phyloP scores from a whole-genome alignment of 2,888 invertebrate genomes.

The Oscheius sp. region DNA sequence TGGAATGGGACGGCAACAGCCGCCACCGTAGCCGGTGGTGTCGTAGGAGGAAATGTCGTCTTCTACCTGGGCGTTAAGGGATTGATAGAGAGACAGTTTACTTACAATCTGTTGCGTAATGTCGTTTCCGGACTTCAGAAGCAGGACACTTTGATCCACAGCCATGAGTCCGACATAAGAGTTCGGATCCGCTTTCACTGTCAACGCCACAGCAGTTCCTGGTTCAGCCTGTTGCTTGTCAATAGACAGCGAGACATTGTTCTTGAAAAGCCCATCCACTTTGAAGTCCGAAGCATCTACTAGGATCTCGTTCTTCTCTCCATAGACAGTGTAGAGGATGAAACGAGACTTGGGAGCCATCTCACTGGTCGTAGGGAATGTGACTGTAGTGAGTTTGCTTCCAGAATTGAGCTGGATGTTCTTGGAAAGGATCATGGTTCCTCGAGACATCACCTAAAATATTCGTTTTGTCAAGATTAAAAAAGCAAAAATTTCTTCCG shows the following conservation, averaged over 20 bases:
- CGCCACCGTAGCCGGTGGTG: conserved; percentile 46
- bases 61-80: conserved; percentile 57
- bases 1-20: conserved; percentile 62
- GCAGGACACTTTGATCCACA: conserved; percentile 85
- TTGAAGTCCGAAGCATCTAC: conserved; percentile 88
- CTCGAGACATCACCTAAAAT: conserved; percentile 83
- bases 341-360: conserved; percentile 72
- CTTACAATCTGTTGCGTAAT: conserved; percentile 77
- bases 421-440: conserved; percentile 84
- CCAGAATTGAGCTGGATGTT: conserved; percentile 75
- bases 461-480: not conserved
- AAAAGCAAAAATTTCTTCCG: conserved; percentile 39
- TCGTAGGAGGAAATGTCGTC: conserved; percentile 70
- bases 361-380: conserved; percentile 80
- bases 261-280: conserved; percentile 80
- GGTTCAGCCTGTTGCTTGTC: conserved; percentile 65
- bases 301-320: conserved; percentile 81
- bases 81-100: not conserved
- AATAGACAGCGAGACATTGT: conserved; percentile 59
- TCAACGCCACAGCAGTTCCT: conserved; percentile 60
- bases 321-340: conserved; percentile 81
- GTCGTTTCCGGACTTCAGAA: conserved; percentile 83
- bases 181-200: conserved; percentile 85
- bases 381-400: conserved; percentile 75
- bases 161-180: conserved; percentile 89